Base-by-base conservation (phyloP, 2,888 invertebrate genomes). In the Eupithecia exiguata region DNA sequence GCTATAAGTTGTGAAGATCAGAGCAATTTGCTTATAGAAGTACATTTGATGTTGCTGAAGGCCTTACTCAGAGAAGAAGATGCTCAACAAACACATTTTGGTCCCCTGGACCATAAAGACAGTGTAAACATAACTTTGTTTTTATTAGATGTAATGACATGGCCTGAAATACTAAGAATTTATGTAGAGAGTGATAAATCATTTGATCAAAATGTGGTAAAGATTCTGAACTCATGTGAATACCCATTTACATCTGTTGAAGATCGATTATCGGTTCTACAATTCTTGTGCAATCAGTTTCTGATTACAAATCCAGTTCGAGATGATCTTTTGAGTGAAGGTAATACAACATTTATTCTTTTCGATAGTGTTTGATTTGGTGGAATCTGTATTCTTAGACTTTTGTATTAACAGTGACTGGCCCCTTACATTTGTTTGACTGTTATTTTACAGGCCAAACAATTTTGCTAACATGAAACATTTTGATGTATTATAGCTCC, bases 61-160 rank as follows among this genome's bases (percentile, higher is more conserved):
- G 97, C 99, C 46, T 95, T 98, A 81, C 91, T 99, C 70, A 95
- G 99, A 68, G 99, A 99, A 92, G 99, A 99, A 92, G 99, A 99
- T 90, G 96, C 97, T 16, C 98, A 98, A 90, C 98, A 98, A 85
- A 99, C 98, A 4, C 98, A 98, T 91, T 99, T 99, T 93, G 99
- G 99, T 66, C 99, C 99, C 12, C 93, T 98, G 76, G 99, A 99
- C 94, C 98, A 98, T 87, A 99, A 99, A 94, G 99, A 99, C 92
- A 98, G 99, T 89, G 97, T 99, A 38, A 99, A 99, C 91, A 97
- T 99, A 78, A 96, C 97, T 81, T 95, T 99, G 72, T 99, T 97
- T 94, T 96, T 99, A 85, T 96, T 99, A 84, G 99, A 99, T 94
- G 96, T 97, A 71, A 96, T 99, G 95, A 99, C 99, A 69, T 99